Conservation (phyloP, 2,113 vertebrate species). For the Morphnarchus princeps region DNA sequence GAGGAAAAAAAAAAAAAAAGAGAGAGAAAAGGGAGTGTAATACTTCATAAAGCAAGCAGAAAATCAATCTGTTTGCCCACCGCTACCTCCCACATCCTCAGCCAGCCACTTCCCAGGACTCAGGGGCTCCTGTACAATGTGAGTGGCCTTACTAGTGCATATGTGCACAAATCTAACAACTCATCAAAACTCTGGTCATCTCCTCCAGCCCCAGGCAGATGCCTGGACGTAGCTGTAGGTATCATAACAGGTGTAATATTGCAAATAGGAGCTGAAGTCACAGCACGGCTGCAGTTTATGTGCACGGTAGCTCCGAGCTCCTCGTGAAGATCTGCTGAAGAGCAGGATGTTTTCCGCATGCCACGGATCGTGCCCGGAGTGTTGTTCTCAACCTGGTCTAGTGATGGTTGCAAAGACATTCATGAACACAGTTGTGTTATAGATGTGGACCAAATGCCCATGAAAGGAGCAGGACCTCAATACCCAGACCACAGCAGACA, state of each 20-base stretch:
- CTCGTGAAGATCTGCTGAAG: background rate
- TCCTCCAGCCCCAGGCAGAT: background rate
- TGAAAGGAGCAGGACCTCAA: background rate
- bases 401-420: background rate
- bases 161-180: background rate
- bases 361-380: too few species aligned
- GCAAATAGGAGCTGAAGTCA: background rate
- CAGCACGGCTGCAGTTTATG: background rate
- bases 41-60: background rate
- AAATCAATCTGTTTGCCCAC: background rate
- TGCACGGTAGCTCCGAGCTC: rapidly evolving
- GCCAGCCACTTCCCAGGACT: background rate
- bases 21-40: background rate
- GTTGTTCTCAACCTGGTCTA: background rate
- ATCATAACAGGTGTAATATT: background rate
- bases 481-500: background rate
- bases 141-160: background rate
- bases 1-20: background rate
- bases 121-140: rapidly evolving
- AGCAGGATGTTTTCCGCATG: background rate
- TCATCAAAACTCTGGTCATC: background rate
- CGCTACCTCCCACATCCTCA: background rate
- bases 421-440: background rate
- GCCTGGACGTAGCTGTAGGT: background rate
- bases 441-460: too few species aligned